These are phyloP conservation scores for Isaurus tuberculatus DNA, from an alignment of 92 coral and sea anemone species.

Conservation along the genomic window DNA sequence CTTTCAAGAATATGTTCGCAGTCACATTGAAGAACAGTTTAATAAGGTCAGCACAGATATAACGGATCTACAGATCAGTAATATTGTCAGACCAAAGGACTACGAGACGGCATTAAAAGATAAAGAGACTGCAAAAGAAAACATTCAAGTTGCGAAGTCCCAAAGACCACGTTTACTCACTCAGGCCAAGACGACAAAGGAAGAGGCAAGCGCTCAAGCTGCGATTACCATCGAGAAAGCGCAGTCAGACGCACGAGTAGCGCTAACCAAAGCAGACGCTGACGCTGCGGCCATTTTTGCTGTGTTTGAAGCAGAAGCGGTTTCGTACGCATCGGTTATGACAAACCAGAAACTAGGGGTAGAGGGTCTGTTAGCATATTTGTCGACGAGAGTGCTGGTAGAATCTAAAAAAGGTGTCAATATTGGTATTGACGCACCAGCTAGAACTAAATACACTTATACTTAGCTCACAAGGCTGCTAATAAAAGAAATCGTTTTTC, in stretches of 20 bases:
- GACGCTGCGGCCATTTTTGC: slow-evolving; percentile 48
- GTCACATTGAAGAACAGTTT: slow-evolving; percentile 48
- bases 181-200: slow-evolving; percentile 46
- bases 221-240: slow-evolving; percentile 51
- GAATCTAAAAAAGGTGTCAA: slow-evolving; percentile 68
- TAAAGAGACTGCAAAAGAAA: slow-evolving; percentile 59
- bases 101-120: slow-evolving; percentile 46
- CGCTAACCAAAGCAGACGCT: slow-evolving; percentile 52
- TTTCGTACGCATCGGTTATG: slow-evolving; percentile 48
- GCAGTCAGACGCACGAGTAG: slow-evolving; percentile 48
- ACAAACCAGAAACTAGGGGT: slow-evolving; percentile 47
- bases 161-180: slow-evolving; percentile 56
- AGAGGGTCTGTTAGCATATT: slow-evolving; percentile 57
- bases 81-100: slow-evolving; percentile 39
- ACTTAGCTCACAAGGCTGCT: slow-evolving; percentile 4
- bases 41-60: slow-evolving; percentile 55
- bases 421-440: slow-evolving; percentile 85
- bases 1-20: slow-evolving; percentile 67
- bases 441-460: slow-evolving; percentile 86
- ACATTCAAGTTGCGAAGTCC: slow-evolving; percentile 47
- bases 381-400: slow-evolving; percentile 51
- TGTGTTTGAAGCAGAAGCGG: slow-evolving; percentile 56
- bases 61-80: slow-evolving; percentile 60
- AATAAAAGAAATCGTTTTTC: no score
- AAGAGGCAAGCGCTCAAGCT: slow-evolving; percentile 54